Conservation (phyloP, 2,113 vertebrate genomes). For the Suncus etruscus region DNA sequence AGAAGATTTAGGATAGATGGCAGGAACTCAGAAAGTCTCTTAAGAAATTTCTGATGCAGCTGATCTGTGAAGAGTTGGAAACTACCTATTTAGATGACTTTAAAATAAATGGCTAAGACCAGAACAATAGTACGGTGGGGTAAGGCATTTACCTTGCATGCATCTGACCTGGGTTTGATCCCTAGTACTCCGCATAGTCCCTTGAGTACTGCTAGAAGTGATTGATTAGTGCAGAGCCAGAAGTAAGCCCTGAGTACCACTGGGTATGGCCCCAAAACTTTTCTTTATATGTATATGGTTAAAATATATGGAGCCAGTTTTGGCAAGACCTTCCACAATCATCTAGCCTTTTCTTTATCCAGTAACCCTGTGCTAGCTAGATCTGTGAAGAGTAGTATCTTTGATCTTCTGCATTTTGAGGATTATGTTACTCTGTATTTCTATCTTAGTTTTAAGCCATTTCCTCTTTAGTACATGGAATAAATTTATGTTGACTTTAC, state of each 20-base stretch:
- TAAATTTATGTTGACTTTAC: conserved; percentile 3
- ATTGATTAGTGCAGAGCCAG: no score
- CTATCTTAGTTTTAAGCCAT: conserved; percentile 37
- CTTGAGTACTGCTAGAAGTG: no score
- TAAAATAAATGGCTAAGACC: conserved; percentile 13
- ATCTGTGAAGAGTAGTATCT: background rate
- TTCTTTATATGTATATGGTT: no score
- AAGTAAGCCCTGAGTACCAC: no score
- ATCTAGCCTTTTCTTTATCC: background rate
- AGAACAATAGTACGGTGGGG: background rate
- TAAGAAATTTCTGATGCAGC: conserved; percentile 59
- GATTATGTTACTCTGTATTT: conserved; percentile 37
- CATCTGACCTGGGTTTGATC: background rate
- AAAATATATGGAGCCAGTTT: no score
- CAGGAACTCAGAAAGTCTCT: conserved; percentile 26
- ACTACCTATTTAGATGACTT: conserved; percentile 37
- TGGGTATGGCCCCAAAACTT: no score
- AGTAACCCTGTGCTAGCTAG: conserved; percentile 1
- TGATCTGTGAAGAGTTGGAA: conserved; percentile 58
- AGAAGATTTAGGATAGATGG: conserved; percentile 47
- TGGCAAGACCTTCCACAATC: background rate
- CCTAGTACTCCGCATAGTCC: no score
- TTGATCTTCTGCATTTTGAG: conserved; percentile 64
- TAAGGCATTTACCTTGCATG: background rate
- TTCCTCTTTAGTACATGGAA: conserved; percentile 43